Conservation (phyloP, 2,113 vertebrate genomes). For the western clawed frog (Xenopus tropicalis) region UCB_Xtro_10.0 CM004450.2:121672501-121673000, state of each 20-base stretch:
- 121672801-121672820: slow-evolving; percentile 43
- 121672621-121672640: slow-evolving; percentile 58
- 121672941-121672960: slow-evolving; percentile 63
- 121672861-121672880: slow-evolving; percentile 60
- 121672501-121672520: slow-evolving; percentile 64
- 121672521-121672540: slow-evolving; percentile 68
- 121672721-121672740: slow-evolving; percentile 54
- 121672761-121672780: slow-evolving; percentile 57
- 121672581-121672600: slow-evolving; percentile 58
- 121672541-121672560: slow-evolving; percentile 63
- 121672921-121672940: slow-evolving; percentile 61
- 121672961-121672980: slow-evolving; percentile 53
- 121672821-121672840: rapidly evolving
- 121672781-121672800: slow-evolving; percentile 42
- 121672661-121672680: slow-evolving; percentile 57
- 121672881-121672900: slow-evolving; percentile 51
- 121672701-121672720: slow-evolving; percentile 50
- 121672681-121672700: slow-evolving; percentile 45
- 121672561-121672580: slow-evolving; percentile 71
- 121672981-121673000: slow-evolving; percentile 50
- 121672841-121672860: slow-evolving; percentile 58
- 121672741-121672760: slow-evolving; percentile 32
- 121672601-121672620: slow-evolving; percentile 67
- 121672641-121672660: slow-evolving; percentile 64
- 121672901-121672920: slow-evolving; percentile 53